Conservation (phyloP, 2,797 vertebrate genomes). For the Cynopterus sphinx region DNA sequence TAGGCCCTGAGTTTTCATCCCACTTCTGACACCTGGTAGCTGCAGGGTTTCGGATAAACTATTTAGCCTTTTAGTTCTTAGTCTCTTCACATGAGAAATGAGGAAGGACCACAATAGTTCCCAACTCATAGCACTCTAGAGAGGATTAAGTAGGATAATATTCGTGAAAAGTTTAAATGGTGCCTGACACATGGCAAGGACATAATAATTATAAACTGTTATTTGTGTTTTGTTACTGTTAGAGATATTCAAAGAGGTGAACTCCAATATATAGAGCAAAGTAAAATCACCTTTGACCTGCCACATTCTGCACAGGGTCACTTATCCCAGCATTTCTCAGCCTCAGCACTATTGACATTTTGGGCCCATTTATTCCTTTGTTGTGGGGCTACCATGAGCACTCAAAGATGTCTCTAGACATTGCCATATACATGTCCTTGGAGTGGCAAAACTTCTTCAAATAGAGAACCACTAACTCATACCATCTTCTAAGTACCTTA, state of each 20-base stretch:
- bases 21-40: neutral
- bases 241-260: neutral
- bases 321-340: neutral
- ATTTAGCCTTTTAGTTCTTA: neutral
- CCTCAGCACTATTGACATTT: neutral
- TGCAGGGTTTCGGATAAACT: neutral
- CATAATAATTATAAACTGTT: neutral
- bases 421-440: neutral
- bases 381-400: accelerated
- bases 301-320: neutral
- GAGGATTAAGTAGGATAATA: neutral
- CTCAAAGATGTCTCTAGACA: neutral
- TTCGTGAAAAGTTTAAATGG: neutral
- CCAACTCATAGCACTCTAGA: neutral
- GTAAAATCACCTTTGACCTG: neutral
- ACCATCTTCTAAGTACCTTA: neutral
- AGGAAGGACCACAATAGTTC: neutral
- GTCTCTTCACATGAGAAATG: neutral
- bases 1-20: neutral
- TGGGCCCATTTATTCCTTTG: neutral
- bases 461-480: neutral
- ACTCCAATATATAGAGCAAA: neutral
- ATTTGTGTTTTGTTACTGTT: neutral
- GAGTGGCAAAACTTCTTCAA: neutral
- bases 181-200: neutral